Evolutionary conservation across 2,888 invertebrate species (phyloP), one percentile per base, ranked within the genome.

Genomic region (Spisula subtruncata): DNA sequence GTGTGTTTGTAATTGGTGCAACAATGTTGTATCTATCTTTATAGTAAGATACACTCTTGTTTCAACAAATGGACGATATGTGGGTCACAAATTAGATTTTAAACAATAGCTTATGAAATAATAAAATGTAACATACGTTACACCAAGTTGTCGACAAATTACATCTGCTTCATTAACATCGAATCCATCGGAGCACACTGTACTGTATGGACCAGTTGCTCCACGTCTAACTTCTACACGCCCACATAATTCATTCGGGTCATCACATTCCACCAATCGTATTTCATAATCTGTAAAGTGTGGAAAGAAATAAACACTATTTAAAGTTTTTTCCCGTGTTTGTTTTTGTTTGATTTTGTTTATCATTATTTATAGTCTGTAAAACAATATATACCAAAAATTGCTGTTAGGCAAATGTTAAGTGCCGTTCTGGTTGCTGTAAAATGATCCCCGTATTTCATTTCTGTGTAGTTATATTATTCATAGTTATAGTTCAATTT

Each of bases 121-220:
- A 18, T 6, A 20, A n/a, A 18, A 56, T 5, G 20, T 18, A 56
- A 18, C 16, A 20, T 56, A 56, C 56, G 20, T 56, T 1, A 20
- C 56, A n/a, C 56, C 56, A 56, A 93, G 85, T 90, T 92, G 91
- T 60, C 88, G 89, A 86, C 94, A 94, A n/a, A 93, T 84, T 20
- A 94, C 94, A 32, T 75, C 41, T 0, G 94, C 94, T 71, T 93
- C 94, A 4, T 71, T 87, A 0, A 20, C 16, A 56, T 93, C 92
- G 83, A 94, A 93, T 25, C 90, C 84, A 87, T 94, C 94, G 81
- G 93, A 94, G 88, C 94, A 94, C 0, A 94, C 87, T 29, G 94
- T 94, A 5, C 94, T 94, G 93, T 92, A 94, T 0, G 89, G 85
- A 14, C 16, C 29, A 10, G 29, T 8, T 6, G 20, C 16, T 54